phyloP scores from a whole-genome alignment of 2,797 vertebrate genomes.

The Cercopithecus mitis region DNA sequence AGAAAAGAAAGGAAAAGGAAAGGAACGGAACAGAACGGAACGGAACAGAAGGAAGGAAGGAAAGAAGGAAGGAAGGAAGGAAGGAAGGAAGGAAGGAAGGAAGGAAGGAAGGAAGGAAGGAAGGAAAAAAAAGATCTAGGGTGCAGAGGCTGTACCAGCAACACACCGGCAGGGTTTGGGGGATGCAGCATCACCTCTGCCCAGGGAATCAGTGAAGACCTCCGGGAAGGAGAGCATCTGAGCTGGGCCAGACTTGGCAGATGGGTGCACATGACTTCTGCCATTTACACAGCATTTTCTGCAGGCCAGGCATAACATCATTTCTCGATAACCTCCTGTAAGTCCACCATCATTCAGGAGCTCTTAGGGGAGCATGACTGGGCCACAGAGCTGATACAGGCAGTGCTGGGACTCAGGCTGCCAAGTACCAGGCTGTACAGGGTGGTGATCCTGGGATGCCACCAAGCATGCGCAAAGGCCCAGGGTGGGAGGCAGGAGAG shows the following conservation, averaged over 20 bases:
- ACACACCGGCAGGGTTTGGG: too few relatives aligned
- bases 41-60: too few relatives aligned
- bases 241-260: neutral
- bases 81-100: fast-evolving
- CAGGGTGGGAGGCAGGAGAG: neutral
- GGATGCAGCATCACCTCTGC: neutral
- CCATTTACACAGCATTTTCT: fast-evolving
- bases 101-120: too few relatives aligned
- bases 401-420: neutral
- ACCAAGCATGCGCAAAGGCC: neutral
- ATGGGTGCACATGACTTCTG: too few relatives aligned
- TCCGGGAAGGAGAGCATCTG: neutral
- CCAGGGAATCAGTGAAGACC: neutral
- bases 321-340: neutral
- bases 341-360: neutral
- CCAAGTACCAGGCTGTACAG: neutral
- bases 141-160: fast-evolving
- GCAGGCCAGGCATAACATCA: neutral
- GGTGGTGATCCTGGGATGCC: neutral
- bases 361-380: neutral
- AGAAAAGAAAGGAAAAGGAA: fast-evolving
- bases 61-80: too few relatives aligned
- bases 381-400: neutral
- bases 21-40: fast-evolving
- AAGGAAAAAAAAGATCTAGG: neutral